Base-by-base conservation (phyloP, 2,888 invertebrate species). In the Morpho achilles region DNA sequence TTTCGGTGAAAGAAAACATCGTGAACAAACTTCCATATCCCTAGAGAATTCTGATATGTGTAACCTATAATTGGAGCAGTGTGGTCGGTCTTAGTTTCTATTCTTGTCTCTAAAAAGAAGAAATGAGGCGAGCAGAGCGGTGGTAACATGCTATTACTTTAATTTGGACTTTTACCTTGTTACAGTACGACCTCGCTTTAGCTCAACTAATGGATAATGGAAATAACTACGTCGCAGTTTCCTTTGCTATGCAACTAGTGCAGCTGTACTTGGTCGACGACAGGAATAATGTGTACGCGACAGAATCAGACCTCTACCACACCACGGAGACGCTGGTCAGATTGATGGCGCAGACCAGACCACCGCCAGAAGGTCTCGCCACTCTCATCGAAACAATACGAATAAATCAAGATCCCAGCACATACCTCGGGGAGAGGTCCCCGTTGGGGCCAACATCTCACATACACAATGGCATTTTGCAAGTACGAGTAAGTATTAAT, bases 381-480 rank as follows among this genome's bases (percentile, higher is more conserved):
- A 93, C 94, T 55, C 89, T 98, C 56, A 94, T 98, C 55, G 98
- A 98, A 69, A 92, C 96, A 63, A 84, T 98, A 32, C 92, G 96
- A 71, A 86, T 92, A 5, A 94, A 94, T 67, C 95, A 95, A 69
- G 96, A 96, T 72, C 93, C 94, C 0, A 87, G 90, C 59, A 92
- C 92, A 7, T 93, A 95, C 69, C 89, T 96, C 56, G 94, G 95
- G 2, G 98, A 98, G 70, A 91, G 96, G 64, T 93, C 95, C 10
- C 93, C 95, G 1, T 92, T 94, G 22, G 96, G 96, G 22, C 95
- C 97, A 1, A 95, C 96, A 4, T 94, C 96, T 32, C 97, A 98
- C 78, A 97, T 98, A 75, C 97, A 98, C 80, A 96, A 97, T 56
- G 98, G 98, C 61, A 96, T 98, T 77, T 92, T 95, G 67, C 96